Percentiles rank a stretch among this genome's conserved stretches.
Conservation (phyloP, 2,797 vertebrate species). For the Pseudotriccus pelzelni region DNA sequence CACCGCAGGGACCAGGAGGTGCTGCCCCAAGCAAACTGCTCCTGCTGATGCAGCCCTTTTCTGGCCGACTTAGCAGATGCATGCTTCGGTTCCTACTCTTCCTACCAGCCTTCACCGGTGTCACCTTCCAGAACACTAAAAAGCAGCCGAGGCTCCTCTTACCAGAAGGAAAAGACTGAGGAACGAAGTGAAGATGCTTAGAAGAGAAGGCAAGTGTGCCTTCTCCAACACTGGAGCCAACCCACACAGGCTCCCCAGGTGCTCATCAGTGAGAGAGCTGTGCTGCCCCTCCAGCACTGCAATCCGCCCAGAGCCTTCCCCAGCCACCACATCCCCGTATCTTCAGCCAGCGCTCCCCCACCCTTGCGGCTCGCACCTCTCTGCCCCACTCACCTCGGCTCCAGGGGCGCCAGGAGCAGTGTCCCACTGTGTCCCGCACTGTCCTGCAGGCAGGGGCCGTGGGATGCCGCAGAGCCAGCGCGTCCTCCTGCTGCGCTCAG, state of each 20-base stretch:
- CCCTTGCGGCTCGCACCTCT: rapidly evolving
- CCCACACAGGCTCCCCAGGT: rapidly evolving
- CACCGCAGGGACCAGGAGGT: neutral
- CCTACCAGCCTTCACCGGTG: neutral
- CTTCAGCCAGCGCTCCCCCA: neutral
- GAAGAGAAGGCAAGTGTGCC: neutral
- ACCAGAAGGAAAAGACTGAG: neutral
- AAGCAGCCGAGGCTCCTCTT: neutral
- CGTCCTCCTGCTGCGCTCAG: neutral
- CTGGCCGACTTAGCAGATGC: neutral
- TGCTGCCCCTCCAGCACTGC: neutral
- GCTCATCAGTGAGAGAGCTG: neutral
- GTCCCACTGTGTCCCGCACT: too few relatives aligned
- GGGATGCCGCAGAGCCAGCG: neutral
- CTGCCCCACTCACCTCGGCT: neutral
- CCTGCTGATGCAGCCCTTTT: neutral
- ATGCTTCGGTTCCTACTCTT: neutral
- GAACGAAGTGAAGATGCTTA: neutral
- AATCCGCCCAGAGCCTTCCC: neutral
- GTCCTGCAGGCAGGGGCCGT: neutral
- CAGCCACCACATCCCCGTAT: neutral
- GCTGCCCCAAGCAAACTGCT: neutral
- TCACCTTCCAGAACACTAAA: neutral
- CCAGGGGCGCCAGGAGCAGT: neutral
- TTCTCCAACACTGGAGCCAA: neutral